These are phyloP conservation scores for Nemopilema nomurai DNA, from an alignment of 30 jellyfish, hydroid and myxozoan genomes.

Conservation along the genomic window DNA sequence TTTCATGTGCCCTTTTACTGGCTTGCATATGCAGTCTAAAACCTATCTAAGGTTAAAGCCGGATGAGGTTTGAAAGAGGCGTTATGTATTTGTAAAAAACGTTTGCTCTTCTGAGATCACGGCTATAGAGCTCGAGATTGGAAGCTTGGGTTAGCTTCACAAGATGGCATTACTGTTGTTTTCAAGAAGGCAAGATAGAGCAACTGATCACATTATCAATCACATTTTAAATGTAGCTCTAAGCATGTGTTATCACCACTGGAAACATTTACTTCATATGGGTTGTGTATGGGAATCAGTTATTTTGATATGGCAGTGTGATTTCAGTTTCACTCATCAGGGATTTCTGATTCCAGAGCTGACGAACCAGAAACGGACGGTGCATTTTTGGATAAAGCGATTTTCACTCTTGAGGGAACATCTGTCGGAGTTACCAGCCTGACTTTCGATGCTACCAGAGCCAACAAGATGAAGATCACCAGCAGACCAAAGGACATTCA, in stretches of 20 bases:
- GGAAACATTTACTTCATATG: background rate
- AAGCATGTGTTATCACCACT: background rate
- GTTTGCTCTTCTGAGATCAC: no score
- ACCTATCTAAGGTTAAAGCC: no score
- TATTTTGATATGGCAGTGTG: background rate
- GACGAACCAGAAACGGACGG: background rate
- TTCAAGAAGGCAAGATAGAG: no score
- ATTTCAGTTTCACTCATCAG: background rate
- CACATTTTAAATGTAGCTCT: no score
- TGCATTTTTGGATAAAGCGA: constrained; percentile 43
- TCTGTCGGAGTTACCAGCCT: constrained; percentile 87
- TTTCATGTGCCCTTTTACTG: no score
- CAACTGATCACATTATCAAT: no score
- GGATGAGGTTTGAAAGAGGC: no score
- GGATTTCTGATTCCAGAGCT: background rate
- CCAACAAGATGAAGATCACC: constrained; percentile 47
- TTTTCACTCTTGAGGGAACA: constrained; percentile 65
- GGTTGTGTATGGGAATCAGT: background rate
- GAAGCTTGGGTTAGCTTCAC: no score
- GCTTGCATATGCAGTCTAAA: no score
- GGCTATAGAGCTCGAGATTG: no score
- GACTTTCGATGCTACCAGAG: constrained; percentile 59
- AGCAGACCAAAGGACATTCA: constrained; percentile 89
- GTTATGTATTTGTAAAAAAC: no score
- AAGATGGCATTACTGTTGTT: no score